Evolutionary conservation across 2,888 invertebrate genomes (phyloP).

Genomic region (Macrosoma leucophasiata): DNA sequence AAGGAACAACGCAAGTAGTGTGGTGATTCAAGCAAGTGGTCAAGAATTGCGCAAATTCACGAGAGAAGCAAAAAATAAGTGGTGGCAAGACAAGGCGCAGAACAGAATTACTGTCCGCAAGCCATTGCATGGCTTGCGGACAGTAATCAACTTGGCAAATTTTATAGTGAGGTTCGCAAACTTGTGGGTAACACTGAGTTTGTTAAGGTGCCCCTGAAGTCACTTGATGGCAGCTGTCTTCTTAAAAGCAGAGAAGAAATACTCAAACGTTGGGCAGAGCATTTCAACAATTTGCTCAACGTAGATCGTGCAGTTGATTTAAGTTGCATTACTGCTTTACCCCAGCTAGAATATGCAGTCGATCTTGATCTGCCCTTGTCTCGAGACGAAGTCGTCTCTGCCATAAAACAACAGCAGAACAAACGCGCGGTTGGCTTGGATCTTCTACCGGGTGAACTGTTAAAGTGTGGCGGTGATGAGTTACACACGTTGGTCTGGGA

Average conservation of each 20-base stretch:
- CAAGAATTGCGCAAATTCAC: neutral
- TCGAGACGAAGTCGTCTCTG: slow-evolving; percentile 11
- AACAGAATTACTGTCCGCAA: too few species aligned
- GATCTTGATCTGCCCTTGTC: slow-evolving; percentile 9
- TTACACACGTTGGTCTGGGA: slow-evolving; percentile 10
- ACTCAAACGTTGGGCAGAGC: slow-evolving; percentile 17
- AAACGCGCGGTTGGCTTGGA: slow-evolving; percentile 17
- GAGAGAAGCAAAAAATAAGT: slow-evolving; percentile 6
- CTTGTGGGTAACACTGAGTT: slow-evolving; percentile 4
- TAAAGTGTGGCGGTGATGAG: slow-evolving; percentile 20
- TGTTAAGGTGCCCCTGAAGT: neutral
- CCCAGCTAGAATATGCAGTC: neutral
- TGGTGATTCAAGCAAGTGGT: neutral
- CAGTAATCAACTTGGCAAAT: slow-evolving; percentile 10
- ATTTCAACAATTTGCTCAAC: slow-evolving; percentile 20
- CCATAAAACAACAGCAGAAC: slow-evolving; percentile 18
- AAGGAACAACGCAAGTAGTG: neutral
- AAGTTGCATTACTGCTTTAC: slow-evolving; percentile 3
- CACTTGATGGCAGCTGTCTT: slow-evolving; percentile 1
- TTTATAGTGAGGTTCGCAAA: slow-evolving; percentile 11
- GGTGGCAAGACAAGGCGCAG: slow-evolving; percentile 10
- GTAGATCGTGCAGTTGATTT: slow-evolving; percentile 16
- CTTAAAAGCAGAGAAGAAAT: slow-evolving; percentile 10
- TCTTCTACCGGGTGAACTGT: slow-evolving; percentile 14
- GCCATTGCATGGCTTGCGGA: slow-evolving; percentile 10